Conservation (phyloP, 2,113 vertebrate genomes). For the Passer montanus region DNA sequence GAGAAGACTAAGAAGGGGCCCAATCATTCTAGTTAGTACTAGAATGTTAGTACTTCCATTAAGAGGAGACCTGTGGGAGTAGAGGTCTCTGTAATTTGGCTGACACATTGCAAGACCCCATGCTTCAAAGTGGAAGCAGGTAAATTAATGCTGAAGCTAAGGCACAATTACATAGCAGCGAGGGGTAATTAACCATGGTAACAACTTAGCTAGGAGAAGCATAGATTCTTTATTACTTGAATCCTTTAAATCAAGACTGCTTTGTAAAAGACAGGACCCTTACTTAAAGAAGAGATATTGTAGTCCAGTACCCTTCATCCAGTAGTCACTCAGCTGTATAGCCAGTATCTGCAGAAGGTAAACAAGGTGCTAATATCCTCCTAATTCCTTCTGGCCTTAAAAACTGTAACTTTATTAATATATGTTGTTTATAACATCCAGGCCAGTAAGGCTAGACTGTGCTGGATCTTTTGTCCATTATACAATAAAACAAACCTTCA, state of each 20-base stretch:
- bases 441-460: background rate
- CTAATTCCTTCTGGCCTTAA: background rate
- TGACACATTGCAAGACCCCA: background rate
- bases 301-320: background rate
- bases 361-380: background rate
- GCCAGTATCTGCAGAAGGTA: background rate
- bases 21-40: background rate
- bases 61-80: background rate
- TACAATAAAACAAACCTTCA: background rate
- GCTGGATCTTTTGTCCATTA: background rate
- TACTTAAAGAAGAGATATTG: background rate
- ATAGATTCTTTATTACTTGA: background rate
- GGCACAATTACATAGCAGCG: background rate
- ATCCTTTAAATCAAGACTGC: background rate
- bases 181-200: background rate
- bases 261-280: background rate
- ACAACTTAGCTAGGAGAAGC: background rate
- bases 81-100: background rate
- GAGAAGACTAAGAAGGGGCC: background rate
- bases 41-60: background rate
- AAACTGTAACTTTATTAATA: background rate
- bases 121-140: background rate
- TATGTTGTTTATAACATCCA: background rate
- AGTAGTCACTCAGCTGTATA: background rate
- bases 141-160: background rate